Conservation (phyloP, 2,888 invertebrate species). For the Neoaliturus tenellus region DNA sequence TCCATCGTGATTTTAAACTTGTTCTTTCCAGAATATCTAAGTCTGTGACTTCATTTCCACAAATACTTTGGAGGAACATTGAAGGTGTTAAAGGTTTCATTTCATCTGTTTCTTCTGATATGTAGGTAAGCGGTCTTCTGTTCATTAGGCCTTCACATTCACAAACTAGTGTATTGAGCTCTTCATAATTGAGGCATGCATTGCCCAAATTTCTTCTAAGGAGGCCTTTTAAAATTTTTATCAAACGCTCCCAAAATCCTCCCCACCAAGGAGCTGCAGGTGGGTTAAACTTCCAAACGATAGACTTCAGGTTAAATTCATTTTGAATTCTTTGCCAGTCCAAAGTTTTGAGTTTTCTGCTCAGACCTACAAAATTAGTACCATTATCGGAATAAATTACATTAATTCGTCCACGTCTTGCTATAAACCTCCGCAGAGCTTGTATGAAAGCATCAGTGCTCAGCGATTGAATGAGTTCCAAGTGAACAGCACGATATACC, state of each 20-base stretch:
- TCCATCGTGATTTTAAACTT: neutral
- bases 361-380: slow-evolving; percentile 69
- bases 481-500: slow-evolving; percentile 69
- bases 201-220: slow-evolving; percentile 42
- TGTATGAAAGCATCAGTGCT: slow-evolving; percentile 68
- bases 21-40: neutral
- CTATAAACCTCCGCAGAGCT: slow-evolving; percentile 69
- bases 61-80: slow-evolving; percentile 4
- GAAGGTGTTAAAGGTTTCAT: slow-evolving; percentile 47
- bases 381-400: slow-evolving; percentile 71
- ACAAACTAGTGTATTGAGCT: slow-evolving; percentile 50
- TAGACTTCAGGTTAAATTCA: slow-evolving; percentile 59
- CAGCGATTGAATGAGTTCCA: slow-evolving; percentile 69
- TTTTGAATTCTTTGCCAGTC: slow-evolving; percentile 71
- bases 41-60: neutral
- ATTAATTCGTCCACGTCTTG: slow-evolving; percentile 68
- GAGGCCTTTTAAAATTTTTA: slow-evolving; percentile 45
- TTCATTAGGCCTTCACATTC: slow-evolving; percentile 54
- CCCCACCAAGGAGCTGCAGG: slow-evolving; percentile 71
- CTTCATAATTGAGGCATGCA: slow-evolving; percentile 36
- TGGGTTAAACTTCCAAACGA: slow-evolving; percentile 70
- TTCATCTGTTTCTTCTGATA: neutral
- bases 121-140: neutral
- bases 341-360: slow-evolving; percentile 73
- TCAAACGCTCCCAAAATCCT: slow-evolving; percentile 49